Conservation (phyloP, 2,888 invertebrate genomes). For the Dasysyrphus tricinctus region DNA sequence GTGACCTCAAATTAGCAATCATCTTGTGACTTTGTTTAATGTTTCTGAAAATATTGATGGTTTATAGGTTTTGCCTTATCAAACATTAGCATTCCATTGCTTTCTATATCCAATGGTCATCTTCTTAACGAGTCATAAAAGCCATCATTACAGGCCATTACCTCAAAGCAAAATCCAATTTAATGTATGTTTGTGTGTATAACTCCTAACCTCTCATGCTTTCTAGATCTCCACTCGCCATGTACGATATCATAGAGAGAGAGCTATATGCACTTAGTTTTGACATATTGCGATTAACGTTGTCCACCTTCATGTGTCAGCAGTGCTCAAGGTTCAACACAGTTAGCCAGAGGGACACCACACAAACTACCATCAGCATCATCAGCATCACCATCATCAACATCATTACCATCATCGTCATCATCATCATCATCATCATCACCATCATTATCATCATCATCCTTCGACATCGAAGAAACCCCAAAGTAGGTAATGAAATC, state of each 20-base stretch:
- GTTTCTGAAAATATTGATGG: conserved; percentile 26
- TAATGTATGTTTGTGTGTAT: conserved; percentile 28
- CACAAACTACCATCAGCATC: conserved; percentile 36
- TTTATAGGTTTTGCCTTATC: conserved; percentile 25
- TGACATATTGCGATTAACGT: conserved; percentile 63
- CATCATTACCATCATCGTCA: conserved; percentile 27
- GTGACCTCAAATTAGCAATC: conserved; percentile 30
- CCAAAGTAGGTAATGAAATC: conserved; percentile 59
- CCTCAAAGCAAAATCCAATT: conserved; percentile 45
- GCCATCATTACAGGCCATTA: conserved; percentile 69
- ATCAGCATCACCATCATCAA: conserved; percentile 1
- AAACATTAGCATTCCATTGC: conserved; percentile 26
- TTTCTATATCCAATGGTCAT: conserved; percentile 27
- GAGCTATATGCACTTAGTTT: conserved; percentile 67
- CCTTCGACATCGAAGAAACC: conserved; percentile 29
- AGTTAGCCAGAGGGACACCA: conserved; percentile 21
- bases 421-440: background rate
- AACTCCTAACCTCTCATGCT: background rate
- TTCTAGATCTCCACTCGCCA: conserved; percentile 13
- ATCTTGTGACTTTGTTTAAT: conserved; percentile 24
- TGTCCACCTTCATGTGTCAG: conserved; percentile 73
- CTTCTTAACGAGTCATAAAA: conserved; percentile 57
- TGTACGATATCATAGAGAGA: conserved; percentile 51
- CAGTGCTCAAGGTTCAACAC: conserved; percentile 34
- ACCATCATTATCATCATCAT: conserved; percentile 36